Evolutionary conservation across 1,140 invertebrate genomes (phyloP), one percentile per base, ranked within the genome.

Genomic region (Tenebrio molitor): DNA sequence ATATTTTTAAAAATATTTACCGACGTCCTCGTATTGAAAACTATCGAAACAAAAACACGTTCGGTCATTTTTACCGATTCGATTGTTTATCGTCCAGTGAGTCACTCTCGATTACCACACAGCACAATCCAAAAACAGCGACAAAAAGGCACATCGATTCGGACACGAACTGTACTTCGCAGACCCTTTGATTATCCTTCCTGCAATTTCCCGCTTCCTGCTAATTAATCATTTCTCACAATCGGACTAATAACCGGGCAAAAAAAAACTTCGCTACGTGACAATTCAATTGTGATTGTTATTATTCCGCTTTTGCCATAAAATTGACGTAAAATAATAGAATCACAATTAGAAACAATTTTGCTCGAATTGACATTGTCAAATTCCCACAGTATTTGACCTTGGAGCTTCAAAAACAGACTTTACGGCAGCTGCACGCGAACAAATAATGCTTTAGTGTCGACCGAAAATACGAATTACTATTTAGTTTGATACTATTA

Each of bases 341-440:
- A 71, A 63, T 63, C 36, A 64, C 53, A 71, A 71, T 71, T 71
- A 71, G 29, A 42, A 62, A 42, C 53, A 64, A 71, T 71, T 44
- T 53, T 50, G 68, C 23, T 58, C n/a, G 23, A 58, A 58, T 58
- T 58, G 50, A 58, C 50, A 58, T 46, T 69, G 68, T 46, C 53
- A 53, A 53, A 67, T 72, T 72, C 71, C 71, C 71, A 72, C 62
- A 72, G 44, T 50, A 67, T 50, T 72, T 64, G 63, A 72, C 63
- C 63, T 72, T 72, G 63, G n/a, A 65, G 62, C 39, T 65, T 65
- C 39, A 58, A 58, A 53, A 50, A 25, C 39, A 53, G 33, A 66
- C 23, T 65, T 67, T 72, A 67, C 64, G 71, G 63, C 71, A 72
- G 71, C 71, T 72, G 71, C 71, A 72, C 62, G 63, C 62, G 34